Percentiles rank a stretch among this genome's conserved stretches.
Evolutionary conservation across 2,113 vertebrate species (phyloP).

Genomic region (Gavia stellata): DNA sequence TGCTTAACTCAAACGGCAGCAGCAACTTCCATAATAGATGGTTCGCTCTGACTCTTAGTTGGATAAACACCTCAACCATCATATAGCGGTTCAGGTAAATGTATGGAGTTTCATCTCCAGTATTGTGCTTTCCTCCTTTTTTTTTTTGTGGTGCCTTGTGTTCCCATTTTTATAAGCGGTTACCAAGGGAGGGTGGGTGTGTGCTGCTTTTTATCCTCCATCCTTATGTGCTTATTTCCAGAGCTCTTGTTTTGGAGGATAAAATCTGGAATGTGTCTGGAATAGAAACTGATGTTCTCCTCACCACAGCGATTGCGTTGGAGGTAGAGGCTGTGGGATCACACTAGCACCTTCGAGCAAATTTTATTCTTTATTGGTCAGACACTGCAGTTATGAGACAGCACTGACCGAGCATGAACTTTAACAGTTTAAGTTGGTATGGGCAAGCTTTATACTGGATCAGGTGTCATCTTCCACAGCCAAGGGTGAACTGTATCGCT

Average conservation of each 20-base stretch:
- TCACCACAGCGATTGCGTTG: not conserved
- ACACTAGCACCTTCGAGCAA: not conserved
- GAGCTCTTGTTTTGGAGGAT: not conserved
- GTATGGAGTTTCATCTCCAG: not conserved
- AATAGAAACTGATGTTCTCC: not conserved
- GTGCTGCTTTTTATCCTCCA: not conserved
- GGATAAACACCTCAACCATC: not conserved
- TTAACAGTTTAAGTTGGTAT: not conserved
- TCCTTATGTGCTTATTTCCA: not conserved
- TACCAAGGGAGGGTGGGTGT: not conserved
- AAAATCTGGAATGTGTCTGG: not conserved
- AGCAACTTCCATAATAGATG: not conserved
- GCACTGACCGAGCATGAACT: accelerated
- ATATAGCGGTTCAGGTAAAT: not conserved
- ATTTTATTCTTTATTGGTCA: not conserved
- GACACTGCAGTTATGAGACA: not conserved
- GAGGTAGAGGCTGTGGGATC: not conserved
- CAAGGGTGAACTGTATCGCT: not conserved
- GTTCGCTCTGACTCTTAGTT: not conserved
- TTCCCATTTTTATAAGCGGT: not conserved
- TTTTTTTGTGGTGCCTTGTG: not conserved
- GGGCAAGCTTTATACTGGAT: not conserved
- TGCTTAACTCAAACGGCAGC: not conserved
- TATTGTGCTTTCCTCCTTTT: not conserved
- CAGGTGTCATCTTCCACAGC: not conserved